Evolutionary conservation across 2,113 vertebrate species (phyloP).

Genomic region (Leiothrix lutea): DNA sequence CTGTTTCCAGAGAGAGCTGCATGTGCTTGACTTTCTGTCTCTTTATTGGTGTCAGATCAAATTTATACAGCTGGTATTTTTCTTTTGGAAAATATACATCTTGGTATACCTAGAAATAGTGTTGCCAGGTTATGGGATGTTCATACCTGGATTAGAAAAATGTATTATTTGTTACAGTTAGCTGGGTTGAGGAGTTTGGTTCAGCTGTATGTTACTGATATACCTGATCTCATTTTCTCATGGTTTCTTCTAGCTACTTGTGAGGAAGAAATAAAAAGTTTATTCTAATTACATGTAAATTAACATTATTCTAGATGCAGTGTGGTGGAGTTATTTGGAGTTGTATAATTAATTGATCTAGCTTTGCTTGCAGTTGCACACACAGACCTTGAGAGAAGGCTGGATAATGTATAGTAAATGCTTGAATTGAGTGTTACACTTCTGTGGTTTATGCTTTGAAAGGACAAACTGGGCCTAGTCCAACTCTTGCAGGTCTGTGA

Average conservation of each 20-base stretch:
- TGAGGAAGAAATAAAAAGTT: not conserved
- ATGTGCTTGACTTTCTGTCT: not conserved
- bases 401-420: conserved; percentile 28
- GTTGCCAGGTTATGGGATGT: not conserved
- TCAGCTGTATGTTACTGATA: not conserved
- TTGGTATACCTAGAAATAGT: not conserved
- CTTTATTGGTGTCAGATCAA: not conserved
- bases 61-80: not conserved
- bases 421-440: not conserved
- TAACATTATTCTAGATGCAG: not conserved
- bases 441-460: not conserved
- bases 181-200: not conserved
- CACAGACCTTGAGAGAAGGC: conserved; percentile 39
- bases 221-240: not conserved
- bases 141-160: not conserved
- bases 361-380: conserved; percentile 41
- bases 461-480: not conserved
- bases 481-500: not conserved
- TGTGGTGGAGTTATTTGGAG: not conserved
- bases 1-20: not conserved
- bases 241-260: not conserved
- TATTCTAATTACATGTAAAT: not conserved
- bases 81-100: not conserved
- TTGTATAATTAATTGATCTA: not conserved
- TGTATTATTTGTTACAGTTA: not conserved